Conservation (phyloP, 2,113 vertebrate genomes). For the Protomyctophum bolini region DNA sequence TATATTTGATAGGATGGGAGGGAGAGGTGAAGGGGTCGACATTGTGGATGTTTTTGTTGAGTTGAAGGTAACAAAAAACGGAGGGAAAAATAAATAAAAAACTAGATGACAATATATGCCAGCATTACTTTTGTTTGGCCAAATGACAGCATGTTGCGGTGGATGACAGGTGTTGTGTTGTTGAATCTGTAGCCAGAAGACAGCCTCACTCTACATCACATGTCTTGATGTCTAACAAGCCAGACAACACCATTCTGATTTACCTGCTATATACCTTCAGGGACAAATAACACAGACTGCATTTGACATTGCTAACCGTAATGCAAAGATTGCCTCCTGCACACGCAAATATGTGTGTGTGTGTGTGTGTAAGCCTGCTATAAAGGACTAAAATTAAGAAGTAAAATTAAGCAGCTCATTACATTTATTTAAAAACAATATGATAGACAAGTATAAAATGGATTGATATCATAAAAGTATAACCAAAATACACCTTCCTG, state of each 20-base stretch:
- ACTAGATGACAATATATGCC: slow-evolving; percentile 19
- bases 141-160: slow-evolving; percentile 54
- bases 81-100: slow-evolving; percentile 49
- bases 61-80: slow-evolving; percentile 44
- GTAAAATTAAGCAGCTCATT: too few species aligned
- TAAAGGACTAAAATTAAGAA: too few species aligned
- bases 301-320: slow-evolving; percentile 69
- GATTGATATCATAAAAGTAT: too few species aligned
- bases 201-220: slow-evolving; percentile 57
- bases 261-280: slow-evolving; percentile 43
- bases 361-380: too few species aligned
- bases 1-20: too few species aligned
- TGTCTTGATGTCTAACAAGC: slow-evolving; percentile 44
- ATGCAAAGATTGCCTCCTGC: slow-evolving; percentile 64
- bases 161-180: slow-evolving; percentile 58
- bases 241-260: slow-evolving; percentile 15
- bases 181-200: slow-evolving; percentile 55
- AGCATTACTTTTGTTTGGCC: slow-evolving; percentile 39
- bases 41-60: slow-evolving; percentile 34
- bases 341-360: slow-evolving; percentile 25
- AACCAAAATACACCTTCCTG: too few species aligned
- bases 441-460: too few species aligned
- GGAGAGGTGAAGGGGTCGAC: slow-evolving; percentile 24
- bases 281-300: slow-evolving; percentile 37
- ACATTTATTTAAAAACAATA: too few species aligned